phyloP scores from a whole-genome alignment of 2,113 vertebrate species.

The Marcusenius ussheri region DNA sequence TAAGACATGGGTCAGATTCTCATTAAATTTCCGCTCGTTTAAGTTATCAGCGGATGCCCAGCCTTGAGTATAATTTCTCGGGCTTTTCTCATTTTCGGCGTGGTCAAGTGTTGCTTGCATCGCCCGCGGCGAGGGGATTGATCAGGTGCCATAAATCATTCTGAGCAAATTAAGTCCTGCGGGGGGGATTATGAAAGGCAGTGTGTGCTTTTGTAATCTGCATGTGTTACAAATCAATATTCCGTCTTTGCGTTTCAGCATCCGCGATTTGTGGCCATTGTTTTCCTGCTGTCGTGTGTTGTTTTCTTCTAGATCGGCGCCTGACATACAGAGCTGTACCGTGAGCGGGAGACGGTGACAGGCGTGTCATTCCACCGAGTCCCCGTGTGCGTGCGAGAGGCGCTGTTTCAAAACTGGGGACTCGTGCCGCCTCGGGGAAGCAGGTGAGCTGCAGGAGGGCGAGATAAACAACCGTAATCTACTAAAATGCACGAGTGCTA shows the following conservation, averaged over 20 bases:
- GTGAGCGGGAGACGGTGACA: no score
- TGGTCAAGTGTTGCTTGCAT: conserved; percentile 5
- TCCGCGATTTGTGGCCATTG: background rate
- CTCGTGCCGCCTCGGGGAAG: background rate
- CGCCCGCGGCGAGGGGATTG: background rate
- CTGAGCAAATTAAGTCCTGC: conserved; percentile 9
- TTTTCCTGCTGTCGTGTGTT: background rate
- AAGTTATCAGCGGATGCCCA: conserved; percentile 4
- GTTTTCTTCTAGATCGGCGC: background rate
- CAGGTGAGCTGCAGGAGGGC: background rate
- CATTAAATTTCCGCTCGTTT: background rate
- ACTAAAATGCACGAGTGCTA: conserved; percentile 1
- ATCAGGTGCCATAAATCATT: conserved; percentile 17
- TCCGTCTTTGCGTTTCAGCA: background rate
- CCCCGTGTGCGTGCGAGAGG: background rate
- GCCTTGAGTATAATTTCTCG: background rate
- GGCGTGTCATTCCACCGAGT: background rate
- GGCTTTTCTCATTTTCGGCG: background rate
- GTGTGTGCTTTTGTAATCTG: background rate
- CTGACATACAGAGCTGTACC: background rate
- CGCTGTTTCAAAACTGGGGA: background rate
- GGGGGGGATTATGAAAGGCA: background rate
- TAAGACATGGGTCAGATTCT: background rate
- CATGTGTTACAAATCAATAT: conserved; percentile 5
- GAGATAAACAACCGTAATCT: background rate